phyloP scores from a whole-genome alignment of 2,113 vertebrate genomes.

The Channa argus region DNA sequence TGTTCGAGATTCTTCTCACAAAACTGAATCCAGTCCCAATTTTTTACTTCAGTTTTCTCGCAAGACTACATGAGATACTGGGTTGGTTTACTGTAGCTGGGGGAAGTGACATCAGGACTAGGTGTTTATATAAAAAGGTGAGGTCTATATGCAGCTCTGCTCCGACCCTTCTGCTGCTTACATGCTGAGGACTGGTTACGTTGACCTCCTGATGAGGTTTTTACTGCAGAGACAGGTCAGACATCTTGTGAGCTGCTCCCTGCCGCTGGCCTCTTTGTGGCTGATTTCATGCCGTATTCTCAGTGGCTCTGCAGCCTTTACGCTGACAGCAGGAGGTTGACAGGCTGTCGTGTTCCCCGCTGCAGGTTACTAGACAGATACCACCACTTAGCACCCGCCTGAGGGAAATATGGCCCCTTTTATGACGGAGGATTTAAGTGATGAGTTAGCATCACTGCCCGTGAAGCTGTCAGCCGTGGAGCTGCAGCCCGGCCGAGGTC shows the following conservation, averaged over 20 bases:
- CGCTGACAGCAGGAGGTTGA: constrained; percentile 28
- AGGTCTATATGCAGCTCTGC: too few relatives aligned
- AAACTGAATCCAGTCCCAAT: too few relatives aligned
- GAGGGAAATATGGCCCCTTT: constrained; percentile 49
- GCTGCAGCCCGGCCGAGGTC: constrained; percentile 88
- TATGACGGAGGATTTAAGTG: constrained; percentile 48
- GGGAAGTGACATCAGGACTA: too few relatives aligned
- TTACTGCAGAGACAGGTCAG: constrained; percentile 78
- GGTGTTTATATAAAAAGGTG: too few relatives aligned
- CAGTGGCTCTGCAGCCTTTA: constrained; percentile 78
- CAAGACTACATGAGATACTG: too few relatives aligned
- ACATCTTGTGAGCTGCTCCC: constrained; percentile 79
- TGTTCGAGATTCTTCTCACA: too few relatives aligned
- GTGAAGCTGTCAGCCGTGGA: constrained; percentile 93
- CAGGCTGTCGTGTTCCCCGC: constrained; percentile 24
- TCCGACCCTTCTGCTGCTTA: too few relatives aligned
- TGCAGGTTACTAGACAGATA: constrained; percentile 21
- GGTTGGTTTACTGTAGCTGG: too few relatives aligned
- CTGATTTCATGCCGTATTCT: constrained; percentile 93
- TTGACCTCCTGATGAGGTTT: constrained; percentile 88
- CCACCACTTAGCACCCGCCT: constrained; percentile 46
- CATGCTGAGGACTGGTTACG: constrained; percentile 78
- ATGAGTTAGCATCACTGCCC: constrained; percentile 80
- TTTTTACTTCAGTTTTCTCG: too few relatives aligned
- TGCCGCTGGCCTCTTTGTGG: constrained; percentile 80